Evolutionary conservation across 2,888 invertebrate species (phyloP), one percentile per base, ranked within the genome.

Genomic region (Teinopalpus imperialis): DNA sequence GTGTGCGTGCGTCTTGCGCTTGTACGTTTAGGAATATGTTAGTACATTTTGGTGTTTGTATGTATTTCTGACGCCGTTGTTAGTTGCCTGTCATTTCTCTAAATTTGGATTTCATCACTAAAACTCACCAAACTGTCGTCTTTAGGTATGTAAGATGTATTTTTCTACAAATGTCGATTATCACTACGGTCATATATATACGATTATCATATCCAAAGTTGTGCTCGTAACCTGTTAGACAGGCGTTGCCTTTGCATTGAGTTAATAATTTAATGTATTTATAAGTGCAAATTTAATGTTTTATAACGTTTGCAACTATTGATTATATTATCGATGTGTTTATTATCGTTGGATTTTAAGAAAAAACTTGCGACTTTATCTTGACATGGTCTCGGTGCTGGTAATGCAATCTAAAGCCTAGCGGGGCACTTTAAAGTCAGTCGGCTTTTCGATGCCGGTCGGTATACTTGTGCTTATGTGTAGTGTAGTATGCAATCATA

Each of bases 31-130:
- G 69, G 70, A 71, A 65, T 69, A 74, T 66, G 66, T 68, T 67
- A 71, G 70, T 76, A 74, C 59, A 64, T 72, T 72, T 77, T 75
- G 67, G 70, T 81, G 81, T 81, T 81, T 85, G 85, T 83, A 79
- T 87, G 82, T 79, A 73, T 78, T 73, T 81, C 78, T 79, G 77
- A 85, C 81, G 81, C 82, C 79, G 80, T 76, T 80, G 72, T 80
- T 74, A 79, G 63, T 78, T 74, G 70, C 64, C 73, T 81, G 74
- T 75, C 78, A 79, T 75, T 70, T 62, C 68, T 74, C 64, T 78
- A 75, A 76, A 70, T 79, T 85, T 79, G 85, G 83, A 80, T 85
- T 81, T 85, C 77, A 83, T 86, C 76, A 87, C 70, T 85, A 81
- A 87, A 87, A 86, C 77, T 74, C 59, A 62, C 67, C 82, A 86